Conservation (phyloP, 2,888 invertebrate species). For the Xestia rhomboidea region DNA sequence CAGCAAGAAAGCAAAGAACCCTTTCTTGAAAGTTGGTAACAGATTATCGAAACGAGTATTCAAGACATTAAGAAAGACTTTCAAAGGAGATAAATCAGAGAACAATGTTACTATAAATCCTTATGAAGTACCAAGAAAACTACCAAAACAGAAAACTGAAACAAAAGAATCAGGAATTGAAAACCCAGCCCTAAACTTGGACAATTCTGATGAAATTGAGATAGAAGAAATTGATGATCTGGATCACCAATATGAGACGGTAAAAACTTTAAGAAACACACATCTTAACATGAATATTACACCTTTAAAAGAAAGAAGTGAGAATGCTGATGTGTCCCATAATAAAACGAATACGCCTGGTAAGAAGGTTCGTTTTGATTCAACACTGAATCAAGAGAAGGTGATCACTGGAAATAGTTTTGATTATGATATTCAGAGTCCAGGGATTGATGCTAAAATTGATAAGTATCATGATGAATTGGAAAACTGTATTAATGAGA, state of each 20-base stretch:
- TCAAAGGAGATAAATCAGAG: constrained; percentile 84
- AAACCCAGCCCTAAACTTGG: constrained; percentile 85
- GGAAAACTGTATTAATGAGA: constrained; percentile 89
- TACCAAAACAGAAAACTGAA: constrained; percentile 77
- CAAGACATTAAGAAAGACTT: constrained; percentile 86
- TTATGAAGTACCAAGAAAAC: constrained; percentile 87
- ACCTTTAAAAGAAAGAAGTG: constrained; percentile 81
- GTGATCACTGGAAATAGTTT: constrained; percentile 89
- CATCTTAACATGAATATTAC: constrained; percentile 86
- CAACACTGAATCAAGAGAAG: constrained; percentile 87
- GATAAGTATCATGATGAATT: constrained; percentile 89
- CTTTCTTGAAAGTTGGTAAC: constrained; percentile 83
- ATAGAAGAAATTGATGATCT: constrained; percentile 84
- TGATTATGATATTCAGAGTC: constrained; percentile 84
- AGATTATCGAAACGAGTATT: constrained; percentile 86
- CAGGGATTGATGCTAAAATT: constrained; percentile 86
- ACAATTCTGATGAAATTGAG: constrained; percentile 88
- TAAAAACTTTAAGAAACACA: constrained; percentile 86
- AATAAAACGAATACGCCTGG: constrained; percentile 82
- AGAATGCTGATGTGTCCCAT: constrained; percentile 78
- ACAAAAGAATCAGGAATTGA: constrained; percentile 85
- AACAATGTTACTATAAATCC: constrained; percentile 82
- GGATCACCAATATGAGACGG: constrained; percentile 86
- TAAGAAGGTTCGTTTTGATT: constrained; percentile 88
- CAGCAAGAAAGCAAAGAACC: constrained; percentile 81